Base-by-base conservation (phyloP, 2,888 invertebrate species). In the Eupithecia exiguata region DNA sequence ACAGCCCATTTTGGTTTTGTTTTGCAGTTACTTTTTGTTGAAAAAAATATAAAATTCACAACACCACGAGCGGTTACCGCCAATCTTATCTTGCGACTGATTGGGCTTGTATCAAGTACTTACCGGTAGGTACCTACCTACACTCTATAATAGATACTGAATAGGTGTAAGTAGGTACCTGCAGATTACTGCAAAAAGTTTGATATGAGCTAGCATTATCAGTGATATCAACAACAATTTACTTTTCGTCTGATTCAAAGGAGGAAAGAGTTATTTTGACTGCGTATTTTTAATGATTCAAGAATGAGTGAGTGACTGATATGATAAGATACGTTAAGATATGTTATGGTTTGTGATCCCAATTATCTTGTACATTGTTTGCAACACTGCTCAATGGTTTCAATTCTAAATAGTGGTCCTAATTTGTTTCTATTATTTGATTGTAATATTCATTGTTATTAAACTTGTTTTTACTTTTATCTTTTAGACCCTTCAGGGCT, bases 1-100 rank as follows among this genome's bases (percentile, higher is more conserved):
- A 82, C 96, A 96, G 87, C 95, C 95, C 96, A 96, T 96, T 80
- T 91, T 95, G 84, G 70, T 66, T 12, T 66, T 1, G 73, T 63
- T 72, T 65, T 61, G n/a, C 71, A 70, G 18, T 18, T 65, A 69
- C 49, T 53, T 21, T 9, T 30, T 35, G 1, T 5, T 1, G 36
- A 69, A 63, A 38, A 69, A 70, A 72, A 70, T 30, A 16, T 40
- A 65, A 71, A 73, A 74, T n/a, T n/a, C 76, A 69, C 68, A 40
- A 68, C 65, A 58, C 21, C 75, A 77, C 77, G 38, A 67, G n/a
- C 72, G 68, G 71, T 14, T 30, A 72, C 40, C 63, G 35, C 16
- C 49, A 68, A 69, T 72, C 62, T 72, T 72, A 76, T 79, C 74
- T 74, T 79, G 74, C 81, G 80, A 81, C 79, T 79, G 77, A 68